phyloP scores from a whole-genome alignment of 2,888 invertebrate species.

The Aspidapion aeneum region DNA sequence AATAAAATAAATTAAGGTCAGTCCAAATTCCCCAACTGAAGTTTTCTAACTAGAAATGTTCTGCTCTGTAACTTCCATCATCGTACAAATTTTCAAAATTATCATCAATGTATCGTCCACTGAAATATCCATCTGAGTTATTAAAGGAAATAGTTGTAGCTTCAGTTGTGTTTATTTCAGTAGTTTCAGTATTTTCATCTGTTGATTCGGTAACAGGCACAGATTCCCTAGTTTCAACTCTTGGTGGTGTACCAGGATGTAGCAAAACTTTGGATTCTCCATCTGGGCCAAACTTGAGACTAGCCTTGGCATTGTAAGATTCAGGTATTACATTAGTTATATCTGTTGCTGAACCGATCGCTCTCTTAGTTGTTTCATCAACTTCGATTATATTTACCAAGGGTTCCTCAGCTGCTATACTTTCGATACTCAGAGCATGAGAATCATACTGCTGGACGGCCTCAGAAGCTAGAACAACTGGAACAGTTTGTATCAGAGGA shows the following conservation, averaged over 20 bases:
- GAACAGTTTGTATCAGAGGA: conserved; percentile 17
- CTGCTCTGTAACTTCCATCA: conserved; percentile 39
- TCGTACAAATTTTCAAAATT: conserved; percentile 35
- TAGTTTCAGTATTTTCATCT: conserved; percentile 14
- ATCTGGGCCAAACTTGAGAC: background rate
- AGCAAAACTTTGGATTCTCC: conserved; percentile 10
- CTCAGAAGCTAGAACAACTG: conserved; percentile 18
- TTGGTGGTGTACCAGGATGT: conserved; percentile 13
- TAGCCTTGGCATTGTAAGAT: background rate
- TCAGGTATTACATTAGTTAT: conserved; percentile 1
- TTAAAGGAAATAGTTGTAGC: conserved; percentile 11
- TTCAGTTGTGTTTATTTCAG: conserved; percentile 11
- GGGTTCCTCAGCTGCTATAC: conserved; percentile 6
- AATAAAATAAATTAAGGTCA: background rate
- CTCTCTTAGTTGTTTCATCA: background rate
- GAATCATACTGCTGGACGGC: conserved; percentile 8
- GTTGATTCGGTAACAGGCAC: conserved; percentile 17
- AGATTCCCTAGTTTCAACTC: conserved; percentile 19
- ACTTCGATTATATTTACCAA: conserved; percentile 8
- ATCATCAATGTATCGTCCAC: conserved; percentile 38
- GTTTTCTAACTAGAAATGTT: conserved; percentile 19
- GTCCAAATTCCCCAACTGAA: background rate
- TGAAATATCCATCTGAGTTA: conserved; percentile 29
- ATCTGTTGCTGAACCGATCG: background rate
- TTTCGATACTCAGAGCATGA: background rate